These are phyloP conservation scores for Gorsachius goisagi DNA, from an alignment of 2,113 vertebrate genomes.

Conservation along the genomic window DNA sequence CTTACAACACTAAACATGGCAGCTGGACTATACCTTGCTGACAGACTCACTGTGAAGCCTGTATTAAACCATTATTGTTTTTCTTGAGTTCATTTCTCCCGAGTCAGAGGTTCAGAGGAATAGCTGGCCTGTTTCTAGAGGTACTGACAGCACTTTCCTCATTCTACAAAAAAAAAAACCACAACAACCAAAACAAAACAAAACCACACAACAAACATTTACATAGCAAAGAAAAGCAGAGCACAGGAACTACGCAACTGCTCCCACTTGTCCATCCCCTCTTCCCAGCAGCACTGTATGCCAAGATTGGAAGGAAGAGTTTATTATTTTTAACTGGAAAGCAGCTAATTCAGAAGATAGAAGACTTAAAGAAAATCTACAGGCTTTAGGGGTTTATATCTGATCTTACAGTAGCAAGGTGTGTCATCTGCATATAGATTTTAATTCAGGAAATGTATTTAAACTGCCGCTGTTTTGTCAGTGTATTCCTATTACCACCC, in stretches of 20 bases:
- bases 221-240: background rate
- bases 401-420: background rate
- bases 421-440: background rate
- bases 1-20: background rate
- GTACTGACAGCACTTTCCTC: background rate
- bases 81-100: background rate
- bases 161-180: background rate
- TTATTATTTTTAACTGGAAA: background rate
- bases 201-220: background rate
- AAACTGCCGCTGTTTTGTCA: background rate
- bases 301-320: background rate
- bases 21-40: background rate
- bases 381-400: background rate
- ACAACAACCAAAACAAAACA: no score
- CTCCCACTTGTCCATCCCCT: background rate
- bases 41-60: background rate
- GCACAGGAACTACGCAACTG: background rate
- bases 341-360: background rate
- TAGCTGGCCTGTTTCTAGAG: background rate
- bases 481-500: rapidly evolving
- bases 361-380: background rate
- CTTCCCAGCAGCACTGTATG: background rate
- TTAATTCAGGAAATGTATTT: background rate
- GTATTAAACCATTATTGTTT: background rate
- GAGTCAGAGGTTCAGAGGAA: background rate